These are phyloP conservation scores for Stegostoma tigrinum DNA, from an alignment of 2,113 vertebrate genomes.

Conservation along the genomic window DNA sequence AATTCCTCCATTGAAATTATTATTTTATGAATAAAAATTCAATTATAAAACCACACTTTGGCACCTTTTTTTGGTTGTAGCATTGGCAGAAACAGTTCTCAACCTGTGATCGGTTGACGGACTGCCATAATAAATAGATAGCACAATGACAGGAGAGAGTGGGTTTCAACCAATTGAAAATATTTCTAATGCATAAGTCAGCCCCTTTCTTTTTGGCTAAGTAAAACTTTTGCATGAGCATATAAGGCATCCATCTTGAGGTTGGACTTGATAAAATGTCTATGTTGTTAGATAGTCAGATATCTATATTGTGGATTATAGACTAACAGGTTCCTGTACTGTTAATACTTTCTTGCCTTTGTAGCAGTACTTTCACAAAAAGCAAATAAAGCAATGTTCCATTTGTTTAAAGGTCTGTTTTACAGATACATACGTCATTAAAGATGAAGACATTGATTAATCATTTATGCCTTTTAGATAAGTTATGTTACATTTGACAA, in stretches of 20 bases:
- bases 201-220: no score
- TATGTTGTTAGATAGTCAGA: background rate
- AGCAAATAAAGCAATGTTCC: background rate
- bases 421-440: background rate
- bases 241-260: background rate
- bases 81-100: no score
- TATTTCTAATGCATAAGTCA: no score
- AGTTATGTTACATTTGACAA: background rate
- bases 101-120: no score
- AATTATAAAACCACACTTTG: no score
- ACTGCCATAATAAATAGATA: no score
- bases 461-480: background rate
- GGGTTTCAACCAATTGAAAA: no score
- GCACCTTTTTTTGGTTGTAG: no score
- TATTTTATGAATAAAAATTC: no score
- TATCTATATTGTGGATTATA: background rate
- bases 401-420: background rate
- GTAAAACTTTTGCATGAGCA: no score
- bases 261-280: background rate
- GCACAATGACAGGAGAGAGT: no score
- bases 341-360: background rate
- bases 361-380: background rate
- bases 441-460: background rate
- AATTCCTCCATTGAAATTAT: no score
- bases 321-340: background rate